phyloP scores from a whole-genome alignment of 2,888 invertebrate species.

The Polylopha cassiicola region DNA sequence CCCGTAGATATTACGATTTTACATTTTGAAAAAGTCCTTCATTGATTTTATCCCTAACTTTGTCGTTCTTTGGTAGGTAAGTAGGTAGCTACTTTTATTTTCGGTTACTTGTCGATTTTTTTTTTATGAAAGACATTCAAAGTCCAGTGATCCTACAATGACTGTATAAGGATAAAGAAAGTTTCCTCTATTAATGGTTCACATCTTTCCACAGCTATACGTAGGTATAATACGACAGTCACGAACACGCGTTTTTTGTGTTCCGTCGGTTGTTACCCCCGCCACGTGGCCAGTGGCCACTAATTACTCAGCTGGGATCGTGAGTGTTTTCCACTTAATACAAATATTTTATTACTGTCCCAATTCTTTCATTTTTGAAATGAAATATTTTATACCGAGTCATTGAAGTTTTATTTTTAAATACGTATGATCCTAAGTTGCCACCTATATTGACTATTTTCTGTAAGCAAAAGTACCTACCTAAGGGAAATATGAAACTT shows the following conservation, averaged over 20 bases:
- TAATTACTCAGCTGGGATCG: slow-evolving; percentile 75
- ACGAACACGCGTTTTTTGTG: slow-evolving; percentile 41
- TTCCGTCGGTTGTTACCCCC: slow-evolving; percentile 62
- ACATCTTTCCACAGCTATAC: slow-evolving; percentile 24
- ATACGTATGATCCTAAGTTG: too few relatives aligned
- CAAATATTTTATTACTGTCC: slow-evolving; percentile 36
- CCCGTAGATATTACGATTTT: too few relatives aligned
- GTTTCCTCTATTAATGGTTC: slow-evolving; percentile 18
- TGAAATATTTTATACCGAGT: neutral
- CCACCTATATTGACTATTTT: too few relatives aligned
- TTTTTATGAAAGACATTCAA: too few relatives aligned
- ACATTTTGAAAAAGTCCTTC: too few relatives aligned
- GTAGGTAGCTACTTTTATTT: too few relatives aligned
- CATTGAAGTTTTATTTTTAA: neutral
- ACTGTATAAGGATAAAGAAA: slow-evolving; percentile 11
- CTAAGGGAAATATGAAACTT: too few relatives aligned
- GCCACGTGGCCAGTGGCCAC: slow-evolving; percentile 67
- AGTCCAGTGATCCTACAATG: slow-evolving; percentile 12
- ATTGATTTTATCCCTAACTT: too few relatives aligned
- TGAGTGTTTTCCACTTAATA: slow-evolving; percentile 61
- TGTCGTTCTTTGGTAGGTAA: too few relatives aligned
- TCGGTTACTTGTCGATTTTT: too few relatives aligned
- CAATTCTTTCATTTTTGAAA: slow-evolving; percentile 6
- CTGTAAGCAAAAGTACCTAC: too few relatives aligned
- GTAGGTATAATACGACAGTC: slow-evolving; percentile 31